Evolutionary conservation across 2,113 vertebrate genomes (phyloP), one percentile per base, ranked within the genome.

Genomic region (Silurus glanis): DNA sequence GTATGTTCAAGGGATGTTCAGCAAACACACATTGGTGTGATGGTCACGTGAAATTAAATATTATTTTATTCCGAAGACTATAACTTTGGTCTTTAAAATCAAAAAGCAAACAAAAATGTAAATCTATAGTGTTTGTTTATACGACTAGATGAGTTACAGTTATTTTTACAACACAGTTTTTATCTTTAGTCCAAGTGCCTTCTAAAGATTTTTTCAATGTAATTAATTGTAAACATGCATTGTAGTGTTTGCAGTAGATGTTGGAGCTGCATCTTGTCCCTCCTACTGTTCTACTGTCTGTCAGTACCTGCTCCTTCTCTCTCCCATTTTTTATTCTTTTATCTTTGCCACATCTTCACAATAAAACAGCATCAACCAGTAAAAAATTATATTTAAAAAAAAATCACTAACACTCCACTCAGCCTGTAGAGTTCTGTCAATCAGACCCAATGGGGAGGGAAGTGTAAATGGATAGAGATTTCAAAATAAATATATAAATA

Each of bases 361-460:
- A 62, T 49, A 17, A 37, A 82, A 64, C 85, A 83, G 37, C 28
- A 85, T 59, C 64, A 67, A 66, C 25, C 59, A 62, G 78, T 61
- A 84, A 47, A 51, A 66, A 75, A 76, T 55, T 58, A 64, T n/a
- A n/a, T n/a, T n/a, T n/a, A 55, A 14, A 23, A 59, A 76, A 80
- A 82, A 84, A 82, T 82, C 79, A 76, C 59, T 8, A 78, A 10
- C 28, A 80, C 76, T 85, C 78, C 58, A 80, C 56, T 79, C 83
- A 71, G 72, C 53, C 49, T 66, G 56, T 10, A 75, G 16, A 21
- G 53, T 74, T 67, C 85, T 83, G 69, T 89, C 83, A 85, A 80
- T 83, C 56, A 90, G 66, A 47, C 45, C 9, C 7, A 75, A 75
- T n/a, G 82, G 79, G 25, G 28, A 56, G 88, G 51, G 88, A 56